Conservation (phyloP, 2,113 vertebrate species). For the Gila orcuttii region DNA sequence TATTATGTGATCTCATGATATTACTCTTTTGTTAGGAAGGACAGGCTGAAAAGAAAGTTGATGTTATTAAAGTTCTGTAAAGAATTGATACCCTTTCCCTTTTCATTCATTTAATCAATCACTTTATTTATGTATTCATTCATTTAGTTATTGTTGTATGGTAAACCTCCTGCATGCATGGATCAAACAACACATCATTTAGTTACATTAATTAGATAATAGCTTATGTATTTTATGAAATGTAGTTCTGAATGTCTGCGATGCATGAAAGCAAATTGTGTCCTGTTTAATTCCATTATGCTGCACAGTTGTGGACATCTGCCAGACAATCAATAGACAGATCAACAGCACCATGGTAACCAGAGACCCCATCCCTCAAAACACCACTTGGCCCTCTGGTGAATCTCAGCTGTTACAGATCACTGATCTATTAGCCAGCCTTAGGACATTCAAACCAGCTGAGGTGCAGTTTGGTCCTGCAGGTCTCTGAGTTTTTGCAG, state of each 20-base stretch:
- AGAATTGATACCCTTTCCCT: too few relatives aligned
- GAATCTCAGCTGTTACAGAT: background rate
- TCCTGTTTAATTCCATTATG: background rate
- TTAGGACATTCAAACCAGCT: background rate
- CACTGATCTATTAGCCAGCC: background rate
- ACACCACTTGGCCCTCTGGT: slow-evolving; percentile 11
- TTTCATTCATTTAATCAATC: too few relatives aligned
- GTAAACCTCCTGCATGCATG: background rate
- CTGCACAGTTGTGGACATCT: slow-evolving; percentile 53
- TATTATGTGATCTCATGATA: background rate
- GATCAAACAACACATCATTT: background rate
- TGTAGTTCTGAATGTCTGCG: background rate
- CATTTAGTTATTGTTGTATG: background rate
- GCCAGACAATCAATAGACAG: slow-evolving; percentile 56
- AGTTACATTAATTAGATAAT: background rate
- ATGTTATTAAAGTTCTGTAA: background rate
- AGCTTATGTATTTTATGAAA: background rate
- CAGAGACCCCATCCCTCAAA: background rate
- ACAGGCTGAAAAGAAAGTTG: too few relatives aligned
- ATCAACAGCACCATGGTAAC: slow-evolving; percentile 24
- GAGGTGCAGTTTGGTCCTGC: background rate
- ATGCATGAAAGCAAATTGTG: background rate
- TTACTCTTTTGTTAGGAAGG: background rate
- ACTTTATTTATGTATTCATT: too few relatives aligned
- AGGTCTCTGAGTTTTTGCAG: background rate